These are phyloP conservation scores for Mystacides longicornis DNA, from an alignment of 2,888 invertebrate genomes.

Conservation along the genomic window DNA sequence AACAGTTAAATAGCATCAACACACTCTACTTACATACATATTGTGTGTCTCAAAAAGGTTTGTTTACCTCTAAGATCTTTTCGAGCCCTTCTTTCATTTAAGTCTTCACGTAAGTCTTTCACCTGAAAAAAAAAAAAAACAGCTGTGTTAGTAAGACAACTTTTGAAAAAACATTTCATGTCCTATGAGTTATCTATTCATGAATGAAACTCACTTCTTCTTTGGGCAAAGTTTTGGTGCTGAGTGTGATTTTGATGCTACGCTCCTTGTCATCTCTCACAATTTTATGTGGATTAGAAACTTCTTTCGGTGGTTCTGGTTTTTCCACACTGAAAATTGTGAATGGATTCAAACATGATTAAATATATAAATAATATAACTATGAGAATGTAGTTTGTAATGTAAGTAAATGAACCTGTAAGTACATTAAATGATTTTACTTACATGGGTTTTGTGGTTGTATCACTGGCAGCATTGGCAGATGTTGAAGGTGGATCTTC, in stretches of 20 bases:
- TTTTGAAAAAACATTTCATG: not conserved
- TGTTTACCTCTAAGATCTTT: conserved; percentile 1
- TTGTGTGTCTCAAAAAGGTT: too few species aligned
- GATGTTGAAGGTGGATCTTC: too few species aligned
- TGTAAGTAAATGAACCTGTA: too few species aligned
- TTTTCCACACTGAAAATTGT: not conserved
- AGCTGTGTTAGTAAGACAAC: not conserved
- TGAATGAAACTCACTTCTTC: not conserved
- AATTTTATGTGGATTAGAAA: not conserved
- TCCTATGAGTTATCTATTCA: conserved; percentile 9
- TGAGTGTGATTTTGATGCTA: not conserved
- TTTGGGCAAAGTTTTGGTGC: not conserved
- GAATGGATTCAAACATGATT: too few species aligned
- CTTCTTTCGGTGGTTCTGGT: not conserved
- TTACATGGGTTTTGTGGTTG: too few species aligned
- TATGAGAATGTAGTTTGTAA: too few species aligned
- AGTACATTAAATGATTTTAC: too few species aligned
- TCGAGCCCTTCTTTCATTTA: conserved; percentile 15
- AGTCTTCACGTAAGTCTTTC: conserved; percentile 12
- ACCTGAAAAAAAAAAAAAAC: conserved; percentile 8
- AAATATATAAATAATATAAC: too few species aligned
- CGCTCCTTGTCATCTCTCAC: not conserved
- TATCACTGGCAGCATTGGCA: too few species aligned
- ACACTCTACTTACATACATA: too few species aligned
- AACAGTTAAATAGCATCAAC: too few species aligned